Conservation (phyloP, 2,113 vertebrate genomes). For the Toxotes jaculatrix region DNA sequence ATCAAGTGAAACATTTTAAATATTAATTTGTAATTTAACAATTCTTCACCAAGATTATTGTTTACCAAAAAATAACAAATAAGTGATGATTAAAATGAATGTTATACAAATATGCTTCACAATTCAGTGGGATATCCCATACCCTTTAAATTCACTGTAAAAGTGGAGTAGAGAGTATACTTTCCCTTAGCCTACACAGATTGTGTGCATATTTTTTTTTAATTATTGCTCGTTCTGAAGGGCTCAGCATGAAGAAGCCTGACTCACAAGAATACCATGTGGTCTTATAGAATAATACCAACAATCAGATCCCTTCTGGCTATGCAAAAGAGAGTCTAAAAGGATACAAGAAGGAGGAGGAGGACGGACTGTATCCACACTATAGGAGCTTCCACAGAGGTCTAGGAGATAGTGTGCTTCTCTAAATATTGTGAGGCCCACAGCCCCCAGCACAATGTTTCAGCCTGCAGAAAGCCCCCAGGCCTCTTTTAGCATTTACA, state of each 20-base stretch:
- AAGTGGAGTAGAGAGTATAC: conserved; percentile 11
- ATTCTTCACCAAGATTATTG: conserved; percentile 41
- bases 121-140: background rate
- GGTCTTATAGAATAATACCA: conserved; percentile 78
- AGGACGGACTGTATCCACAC: conserved; percentile 14
- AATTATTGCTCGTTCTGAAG: conserved; percentile 82
- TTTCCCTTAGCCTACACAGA: conserved; percentile 52
- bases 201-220: conserved; percentile 78
- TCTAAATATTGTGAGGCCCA: conserved; percentile 70
- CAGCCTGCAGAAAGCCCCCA: conserved; percentile 72
- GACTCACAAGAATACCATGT: conserved; percentile 83
- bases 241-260: conserved; percentile 78
- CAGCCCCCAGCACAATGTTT: conserved; percentile 75
- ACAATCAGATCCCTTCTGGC: conserved; percentile 73
- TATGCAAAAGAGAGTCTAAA: conserved; percentile 61
- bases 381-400: conserved; percentile 44
- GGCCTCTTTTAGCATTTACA: conserved; percentile 80
- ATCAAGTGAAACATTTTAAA: conserved; percentile 58
- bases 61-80: conserved; percentile 52
- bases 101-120: conserved; percentile 38
- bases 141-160: conserved; percentile 29
- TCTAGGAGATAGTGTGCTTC: conserved; percentile 41
- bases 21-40: conserved; percentile 55
- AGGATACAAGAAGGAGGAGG: conserved; percentile 56
- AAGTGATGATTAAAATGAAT: conserved; percentile 49